These are phyloP conservation scores for Tinamus guttatus DNA, from an alignment of 2,113 vertebrate species.

Conservation along the genomic window DNA sequence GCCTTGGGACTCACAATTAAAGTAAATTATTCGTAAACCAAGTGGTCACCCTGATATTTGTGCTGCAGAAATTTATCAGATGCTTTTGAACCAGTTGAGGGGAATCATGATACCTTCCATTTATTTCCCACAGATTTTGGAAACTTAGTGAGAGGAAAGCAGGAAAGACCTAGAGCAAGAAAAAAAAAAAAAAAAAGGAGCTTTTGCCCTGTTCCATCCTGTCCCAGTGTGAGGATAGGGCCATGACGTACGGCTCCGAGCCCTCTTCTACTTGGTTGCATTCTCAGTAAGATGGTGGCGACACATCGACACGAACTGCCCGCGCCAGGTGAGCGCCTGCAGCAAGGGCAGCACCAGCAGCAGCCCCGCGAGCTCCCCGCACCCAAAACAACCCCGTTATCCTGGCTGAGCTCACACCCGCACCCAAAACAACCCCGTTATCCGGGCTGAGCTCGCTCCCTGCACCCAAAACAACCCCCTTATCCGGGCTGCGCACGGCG, in stretches of 20 bases:
- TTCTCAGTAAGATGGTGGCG: not conserved
- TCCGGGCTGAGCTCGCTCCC: not conserved
- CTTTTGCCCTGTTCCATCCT: not conserved
- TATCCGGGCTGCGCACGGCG: not conserved
- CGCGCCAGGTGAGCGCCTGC: rapidly evolving
- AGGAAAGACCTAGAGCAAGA: not conserved
- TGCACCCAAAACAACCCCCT: not conserved
- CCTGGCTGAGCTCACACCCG: not conserved
- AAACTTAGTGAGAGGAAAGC: not conserved
- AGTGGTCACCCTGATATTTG: not conserved
- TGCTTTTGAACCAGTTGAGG: not conserved
- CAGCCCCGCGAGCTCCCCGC: not conserved
- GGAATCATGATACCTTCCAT: not conserved
- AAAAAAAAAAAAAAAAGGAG: not conserved
- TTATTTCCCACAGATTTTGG: not conserved
- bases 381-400: not conserved
- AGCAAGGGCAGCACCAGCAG: not conserved
- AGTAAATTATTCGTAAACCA: not conserved
- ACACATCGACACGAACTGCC: not conserved
- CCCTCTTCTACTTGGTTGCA: not conserved
- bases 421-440: not conserved
- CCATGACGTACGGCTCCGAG: not conserved
- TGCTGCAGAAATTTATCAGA: not conserved
- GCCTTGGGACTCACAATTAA: not conserved
- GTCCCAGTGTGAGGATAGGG: not conserved